Percentiles rank a stretch among this genome's conserved stretches.
Conservation (phyloP, 2,888 invertebrate species). For the Dugesia japonica region DNA sequence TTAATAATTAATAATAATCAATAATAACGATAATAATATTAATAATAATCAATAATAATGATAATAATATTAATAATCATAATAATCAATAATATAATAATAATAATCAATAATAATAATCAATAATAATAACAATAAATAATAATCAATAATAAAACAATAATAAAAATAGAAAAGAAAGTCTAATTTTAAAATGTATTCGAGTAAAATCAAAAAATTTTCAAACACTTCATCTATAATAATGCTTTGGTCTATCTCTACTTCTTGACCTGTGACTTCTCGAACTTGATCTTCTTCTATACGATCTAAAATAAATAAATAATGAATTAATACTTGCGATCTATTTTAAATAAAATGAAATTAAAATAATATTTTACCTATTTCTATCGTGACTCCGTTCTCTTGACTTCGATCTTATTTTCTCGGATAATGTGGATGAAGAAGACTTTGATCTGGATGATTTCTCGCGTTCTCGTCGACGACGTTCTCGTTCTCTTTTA, state of each 20-base stretch:
- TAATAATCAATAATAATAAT: neutral
- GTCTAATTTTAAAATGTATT: neutral
- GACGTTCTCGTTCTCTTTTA: neutral
- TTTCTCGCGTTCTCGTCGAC: constrained; percentile 6
- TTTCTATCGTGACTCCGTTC: neutral
- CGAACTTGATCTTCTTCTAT: constrained; percentile 5
- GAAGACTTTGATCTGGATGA: neutral
- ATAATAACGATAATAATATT: too few relatives aligned
- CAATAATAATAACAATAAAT: neutral
- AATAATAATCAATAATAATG: too few relatives aligned
- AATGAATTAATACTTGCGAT: neutral
- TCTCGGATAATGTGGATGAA: neutral
- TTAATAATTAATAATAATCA: neutral
- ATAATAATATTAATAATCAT: too few relatives aligned
- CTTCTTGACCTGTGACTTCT: neutral
- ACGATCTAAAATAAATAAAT: neutral
- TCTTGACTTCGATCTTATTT: neutral
- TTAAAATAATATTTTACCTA: neutral
- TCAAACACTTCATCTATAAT: neutral
- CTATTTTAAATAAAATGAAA: too few relatives aligned
- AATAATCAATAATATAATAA: too few relatives aligned
- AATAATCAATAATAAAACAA: neutral
- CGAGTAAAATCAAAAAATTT: neutral
- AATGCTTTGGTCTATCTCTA: neutral
- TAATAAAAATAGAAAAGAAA: neutral